Evolutionary conservation across 2,888 invertebrate species (phyloP), one percentile per base, ranked within the genome.

Genomic region (Scelioninae gen. 1): DNA sequence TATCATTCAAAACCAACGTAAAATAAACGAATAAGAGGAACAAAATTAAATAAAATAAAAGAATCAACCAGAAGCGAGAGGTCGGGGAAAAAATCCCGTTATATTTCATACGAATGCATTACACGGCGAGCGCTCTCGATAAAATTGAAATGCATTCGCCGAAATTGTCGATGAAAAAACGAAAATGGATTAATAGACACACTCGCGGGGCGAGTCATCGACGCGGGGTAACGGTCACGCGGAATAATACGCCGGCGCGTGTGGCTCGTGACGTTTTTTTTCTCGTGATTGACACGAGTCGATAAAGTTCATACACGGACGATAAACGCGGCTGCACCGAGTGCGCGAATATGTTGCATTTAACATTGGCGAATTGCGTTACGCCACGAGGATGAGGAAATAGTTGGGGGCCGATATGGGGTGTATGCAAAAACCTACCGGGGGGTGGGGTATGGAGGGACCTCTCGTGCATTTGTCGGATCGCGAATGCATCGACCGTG

Each of bases 401-500:
- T 56, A 55, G 60, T 31, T 45, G 63, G 66, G 47, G 55, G 15
- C 62, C 62, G 23, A 76, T 43, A n/a, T 32, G n/a, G 56, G 58
- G 49, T 40, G 51, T 10, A 40, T 49, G 58, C 79, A 79, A 79
- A 79, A 79, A 72, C 55, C 65, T 56, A 40, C 43, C 13, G 47
- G 45, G n/a, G 66, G 60, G 51, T 29, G 63, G 38, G 68, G 40
- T 60, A 72, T 66, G 72, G 60, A 32, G 66, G 84, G 85, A 85
- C 85, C 83, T 87, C 88, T 89, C 89, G 84, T 90, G 89, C 88
- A 89, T 91, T 90, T 90, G 90, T 90, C 90, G 90, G 86, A 88
- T 89, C 86, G 88, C 87, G 87, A 86, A 90, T 90, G 89, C 90
- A 89, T 87, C 86, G 89, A 88, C 89, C 90, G 88, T 91, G 91